Percentiles rank a stretch among this genome's conserved stretches.
Conservation (phyloP, 1,140 invertebrate species). For the Physella acuta region DNA sequence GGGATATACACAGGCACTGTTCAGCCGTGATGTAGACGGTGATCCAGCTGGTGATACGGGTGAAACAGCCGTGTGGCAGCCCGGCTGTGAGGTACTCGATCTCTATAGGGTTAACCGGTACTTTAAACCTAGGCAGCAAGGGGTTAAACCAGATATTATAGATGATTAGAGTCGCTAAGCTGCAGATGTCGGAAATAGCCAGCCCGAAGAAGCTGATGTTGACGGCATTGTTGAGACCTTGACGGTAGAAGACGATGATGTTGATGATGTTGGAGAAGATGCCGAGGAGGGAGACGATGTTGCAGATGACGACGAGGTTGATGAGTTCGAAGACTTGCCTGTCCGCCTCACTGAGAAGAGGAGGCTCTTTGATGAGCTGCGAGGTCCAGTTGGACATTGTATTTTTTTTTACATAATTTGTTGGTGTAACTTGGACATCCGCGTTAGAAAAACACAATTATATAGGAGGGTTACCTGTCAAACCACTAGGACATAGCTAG, state of each 20-base stretch:
- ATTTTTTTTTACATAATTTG: neutral
- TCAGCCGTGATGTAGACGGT: constrained; percentile 3
- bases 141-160: neutral
- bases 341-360: neutral
- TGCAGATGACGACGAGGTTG: neutral
- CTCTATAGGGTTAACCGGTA: neutral
- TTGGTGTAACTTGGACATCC: no score
- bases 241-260: neutral
- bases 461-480: neutral
- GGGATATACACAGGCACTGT: constrained; percentile 1
- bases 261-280: neutral
- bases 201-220: neutral
- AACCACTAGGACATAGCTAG: neutral
- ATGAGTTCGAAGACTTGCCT: neutral
- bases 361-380: neutral
- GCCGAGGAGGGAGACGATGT: constrained; percentile 1
- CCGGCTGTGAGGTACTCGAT: neutral
- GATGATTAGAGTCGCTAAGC: neutral
- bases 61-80: neutral
- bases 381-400: neutral
- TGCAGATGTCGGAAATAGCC: neutral
- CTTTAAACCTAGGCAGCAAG: neutral
- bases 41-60: constrained; percentile 3
- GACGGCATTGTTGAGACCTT: neutral
- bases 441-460: no score